Evolutionary conservation across 2,113 vertebrate genomes (phyloP), one percentile per base, ranked within the genome.

Genomic region (Crotalus helleri): DNA sequence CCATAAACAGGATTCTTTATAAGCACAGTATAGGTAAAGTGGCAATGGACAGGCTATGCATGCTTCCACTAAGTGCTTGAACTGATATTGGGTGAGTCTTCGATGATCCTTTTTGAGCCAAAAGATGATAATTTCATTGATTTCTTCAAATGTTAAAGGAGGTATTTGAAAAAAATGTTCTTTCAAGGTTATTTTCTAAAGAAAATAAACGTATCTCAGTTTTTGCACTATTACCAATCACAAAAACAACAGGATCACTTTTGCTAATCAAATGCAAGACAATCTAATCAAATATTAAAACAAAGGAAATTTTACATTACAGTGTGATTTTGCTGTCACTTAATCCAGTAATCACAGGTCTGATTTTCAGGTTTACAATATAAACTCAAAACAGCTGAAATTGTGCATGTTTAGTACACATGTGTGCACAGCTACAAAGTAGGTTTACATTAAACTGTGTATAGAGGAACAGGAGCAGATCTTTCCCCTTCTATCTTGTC

Each of bases 1-100:
- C 97, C 97, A 98, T 46, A 59, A 85, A n/a, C 49, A 93, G 92
- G 95, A 96, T 92, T 98, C 96, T 46, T 88, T 90, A 89, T 97
- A 97, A 46, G 96, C 97, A 81, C 94, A 93, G 51, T 94, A 92
- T 88, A 97, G 54, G 93, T 96, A 98, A 26, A 98, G 94, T 91
- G 97, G 97, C n/a, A 91, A 93, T n/a, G 97, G 97, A 90, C 97
- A 97, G 54, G 93, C 94, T 59, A 90, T 85, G 88, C 97, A 98
- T 5, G 96, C 95, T 92, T 95, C 94, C 15, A 95, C 53, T 53
- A 98, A 94, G 44, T 96, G 91, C 64, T 90, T 64, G 94, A 93
- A 93, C 93, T 98, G 98, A 46, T 95, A 81, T 85, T 94, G 89
- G 81, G 93, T 93, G 39, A 98, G 96, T 88, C 93, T 94, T 39